Conservation (phyloP, 2,113 vertebrate genomes). For the Philantomba maxwellii region DNA sequence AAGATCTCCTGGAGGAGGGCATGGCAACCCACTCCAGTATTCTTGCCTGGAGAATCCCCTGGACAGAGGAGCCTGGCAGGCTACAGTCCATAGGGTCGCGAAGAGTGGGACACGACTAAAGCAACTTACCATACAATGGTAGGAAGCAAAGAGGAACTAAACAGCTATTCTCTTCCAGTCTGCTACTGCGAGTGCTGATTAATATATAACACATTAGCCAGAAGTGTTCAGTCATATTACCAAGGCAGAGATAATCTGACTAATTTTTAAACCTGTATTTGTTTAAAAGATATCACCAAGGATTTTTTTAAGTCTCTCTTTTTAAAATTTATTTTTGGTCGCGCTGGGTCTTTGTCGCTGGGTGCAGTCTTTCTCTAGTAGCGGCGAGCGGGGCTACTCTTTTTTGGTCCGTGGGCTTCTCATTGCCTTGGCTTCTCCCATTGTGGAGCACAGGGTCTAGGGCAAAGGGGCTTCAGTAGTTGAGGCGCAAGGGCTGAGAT, state of each 20-base stretch:
- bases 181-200: not conserved
- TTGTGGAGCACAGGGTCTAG: not conserved
- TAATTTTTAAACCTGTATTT: not conserved
- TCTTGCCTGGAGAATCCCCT: not conserved
- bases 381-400: not conserved
- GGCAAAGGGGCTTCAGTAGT: not conserved
- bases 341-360: accelerated
- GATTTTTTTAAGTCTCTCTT: not conserved
- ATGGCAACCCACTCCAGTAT: not conserved
- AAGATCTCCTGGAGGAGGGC: not conserved
- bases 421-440: not conserved
- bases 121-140: not conserved
- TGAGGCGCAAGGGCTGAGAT: not conserved
- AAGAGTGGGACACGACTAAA: not conserved
- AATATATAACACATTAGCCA: not conserved
- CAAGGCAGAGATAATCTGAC: not conserved
- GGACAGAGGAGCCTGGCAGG: not conserved
- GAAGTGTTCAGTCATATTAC: not conserved
- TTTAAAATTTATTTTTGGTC: not conserved
- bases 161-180: not conserved
- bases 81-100: not conserved
- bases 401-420: not conserved
- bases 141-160: not conserved
- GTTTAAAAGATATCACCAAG: not conserved
- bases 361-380: not conserved